Evolutionary conservation across 2,113 vertebrate species (phyloP).

Genomic region (Bolborhynchus lineola): DNA sequence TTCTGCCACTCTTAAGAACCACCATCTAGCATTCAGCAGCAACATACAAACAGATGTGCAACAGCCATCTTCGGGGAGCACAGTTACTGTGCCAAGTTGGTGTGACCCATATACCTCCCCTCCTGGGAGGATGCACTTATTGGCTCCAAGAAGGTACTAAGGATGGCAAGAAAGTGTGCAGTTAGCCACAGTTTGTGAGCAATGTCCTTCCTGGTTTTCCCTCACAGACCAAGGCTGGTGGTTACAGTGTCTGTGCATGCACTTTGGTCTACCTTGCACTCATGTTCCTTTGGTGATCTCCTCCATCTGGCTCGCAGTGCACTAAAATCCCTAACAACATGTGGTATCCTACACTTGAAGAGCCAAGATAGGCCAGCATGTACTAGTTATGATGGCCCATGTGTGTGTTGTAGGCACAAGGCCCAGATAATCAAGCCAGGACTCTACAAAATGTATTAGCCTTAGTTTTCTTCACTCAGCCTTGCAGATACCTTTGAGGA

Average conservation of each 20-base stretch:
- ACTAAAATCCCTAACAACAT: background rate
- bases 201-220: background rate
- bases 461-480: background rate
- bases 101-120: background rate
- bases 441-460: background rate
- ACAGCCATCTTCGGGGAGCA: background rate
- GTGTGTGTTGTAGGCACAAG: background rate
- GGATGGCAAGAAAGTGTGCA: background rate
- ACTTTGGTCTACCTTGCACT: background rate
- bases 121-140: background rate
- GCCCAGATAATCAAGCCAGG: background rate
- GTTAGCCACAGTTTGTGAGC: background rate
- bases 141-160: fast-evolving
- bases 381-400: background rate
- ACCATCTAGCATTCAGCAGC: background rate
- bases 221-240: background rate
- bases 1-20: constrained; percentile 53
- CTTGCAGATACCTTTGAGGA: background rate
- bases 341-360: background rate
- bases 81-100: background rate
- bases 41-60: background rate
- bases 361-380: background rate
- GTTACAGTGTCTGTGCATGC: background rate
- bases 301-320: background rate
- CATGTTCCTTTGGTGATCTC: background rate